Evolutionary conservation across 2,888 invertebrate species (phyloP), one percentile per base, ranked within the genome.

Genomic region (Calameuta idolon): DNA sequence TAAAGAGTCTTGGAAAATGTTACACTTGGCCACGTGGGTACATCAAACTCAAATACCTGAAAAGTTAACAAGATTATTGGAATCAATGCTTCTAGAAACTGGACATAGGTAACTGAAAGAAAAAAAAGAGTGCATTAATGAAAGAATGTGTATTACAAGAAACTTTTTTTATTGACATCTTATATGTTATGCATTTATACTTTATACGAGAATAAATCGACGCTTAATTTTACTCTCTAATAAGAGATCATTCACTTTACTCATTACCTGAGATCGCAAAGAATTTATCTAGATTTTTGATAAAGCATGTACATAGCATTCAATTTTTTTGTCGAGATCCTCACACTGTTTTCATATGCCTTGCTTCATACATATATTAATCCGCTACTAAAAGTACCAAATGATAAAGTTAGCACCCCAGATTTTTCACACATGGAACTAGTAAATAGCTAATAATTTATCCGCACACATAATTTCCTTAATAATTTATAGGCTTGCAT

Each of bases 21-120:
- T 92, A 77, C 90, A 91, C 81, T 85, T 91, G 5, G 89, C 92
- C 11, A 85, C 90, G 5, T 93, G 93, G 93, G 84, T 90, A 12
- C 90, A 92, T 82, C 91, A 93, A 83, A 90, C 92, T 9, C 90
- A 90, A 77, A 86, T 92, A 75, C 79, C 87, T 34, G 83, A 86
- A 34, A 81, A 82, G 79, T 37, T 88, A 30, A 82, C 79, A 15
- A 81, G 81, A 37, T 79, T 78, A 74, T 76, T 90, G 37, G 90
- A 91, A 80, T 85, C 88, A 30, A 85, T 91, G 83, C 83, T 91
- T 11, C 75, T 84, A 75, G 90, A 91, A 85, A 89, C 88, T 77
- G 89, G 89, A 12, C 87, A 88, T 78, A 89, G 88, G 83, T 87
- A 80, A 83, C 12, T 71, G 12, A 71, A 71, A 34, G 34, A 2